A percentile compares a stretch with the other conserved stretches of the same genome.
These are phyloP conservation scores for Myotis vivesi DNA, from an alignment of 2,797 vertebrate genomes.

Conservation along the genomic window DNA sequence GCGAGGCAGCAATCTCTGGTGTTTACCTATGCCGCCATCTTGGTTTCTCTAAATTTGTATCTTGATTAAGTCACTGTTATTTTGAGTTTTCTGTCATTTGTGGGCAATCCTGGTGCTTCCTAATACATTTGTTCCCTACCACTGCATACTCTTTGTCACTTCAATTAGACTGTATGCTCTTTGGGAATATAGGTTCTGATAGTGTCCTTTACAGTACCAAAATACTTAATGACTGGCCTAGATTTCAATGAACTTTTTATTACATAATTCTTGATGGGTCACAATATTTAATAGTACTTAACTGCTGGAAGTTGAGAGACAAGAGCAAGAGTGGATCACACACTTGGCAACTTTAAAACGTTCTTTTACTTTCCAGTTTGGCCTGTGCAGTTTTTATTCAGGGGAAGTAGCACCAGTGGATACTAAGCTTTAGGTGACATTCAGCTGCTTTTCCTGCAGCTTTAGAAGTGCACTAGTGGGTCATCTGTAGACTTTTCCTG, in stretches of 20 bases:
- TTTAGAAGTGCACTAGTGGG: neutral
- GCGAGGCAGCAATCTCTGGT: too few relatives aligned
- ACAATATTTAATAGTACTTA: neutral
- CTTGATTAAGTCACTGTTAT: neutral
- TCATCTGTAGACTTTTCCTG: neutral
- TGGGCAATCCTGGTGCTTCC: neutral
- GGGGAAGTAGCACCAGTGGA: neutral
- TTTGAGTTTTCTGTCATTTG: neutral
- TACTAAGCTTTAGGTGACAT: neutral
- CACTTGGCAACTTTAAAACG: neutral
- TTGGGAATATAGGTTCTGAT: conserved; percentile 54
- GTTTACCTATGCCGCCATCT: too few relatives aligned
- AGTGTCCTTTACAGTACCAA: neutral
- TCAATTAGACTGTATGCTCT: neutral
- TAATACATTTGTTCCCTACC: neutral
- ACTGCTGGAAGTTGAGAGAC: neutral
- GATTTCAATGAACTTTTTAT: neutral
- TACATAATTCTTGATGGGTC: neutral
- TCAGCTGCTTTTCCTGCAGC: neutral
- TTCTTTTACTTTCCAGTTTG: neutral
- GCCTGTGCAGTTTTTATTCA: neutral
- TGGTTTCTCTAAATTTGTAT: neutral
- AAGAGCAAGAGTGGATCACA: neutral
- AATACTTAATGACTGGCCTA: neutral
- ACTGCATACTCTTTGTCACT: neutral